Base-by-base conservation (phyloP, 1,140 invertebrate species). In the Brachionus plicatilis region DNA sequence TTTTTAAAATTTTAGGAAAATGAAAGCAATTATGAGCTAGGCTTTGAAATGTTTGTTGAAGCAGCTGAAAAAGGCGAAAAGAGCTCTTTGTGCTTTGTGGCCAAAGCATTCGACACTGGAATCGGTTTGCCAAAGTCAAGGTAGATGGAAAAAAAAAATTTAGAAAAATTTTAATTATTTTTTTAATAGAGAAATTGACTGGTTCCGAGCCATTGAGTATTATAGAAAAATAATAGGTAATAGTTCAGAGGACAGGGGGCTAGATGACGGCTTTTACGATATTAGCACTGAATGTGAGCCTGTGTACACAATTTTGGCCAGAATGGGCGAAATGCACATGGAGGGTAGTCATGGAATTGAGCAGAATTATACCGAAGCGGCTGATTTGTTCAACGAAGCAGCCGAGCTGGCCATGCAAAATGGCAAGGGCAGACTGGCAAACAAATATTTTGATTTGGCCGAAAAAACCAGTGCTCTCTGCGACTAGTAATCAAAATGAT, bases 401-500 rank as follows among this genome's bases (percentile, higher is more conserved):
- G 92, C 91, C 53, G 91, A 92, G 83, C 85, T 85, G 37, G 92
- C 92, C 3, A 92, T 90, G 87, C 66, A 91, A 92, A 79, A 85
- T 85, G 56, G 92, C 92, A 5, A 92, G 90, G 92, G 92, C 68
- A 88, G 90, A 60, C 86, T 92, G 60, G 91, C 92, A 12, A 91
- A 89, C 85, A 91, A 92, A 86, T 92, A 90, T 86, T 92, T 90
- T 85, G 89, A 89, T 85, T 86, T 90, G 80, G 91, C 92, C 17
- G 92, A 92, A 86, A 89, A 91, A 86, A 88, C 88, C 5, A 41
- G 41, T 9, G 29, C 68, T 9, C 17, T 60, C 1, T 8, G 53
- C 8, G 53, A 60, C n/a, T 11, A 27, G 12, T 41, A 70, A n/a
- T 29, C 20, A 70, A 37, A 17, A 33, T 33, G 12, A 33, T 70